These are phyloP conservation scores for Eufriesea mexicana DNA, from an alignment of 1,140 invertebrate species.

Conservation along the genomic window DNA sequence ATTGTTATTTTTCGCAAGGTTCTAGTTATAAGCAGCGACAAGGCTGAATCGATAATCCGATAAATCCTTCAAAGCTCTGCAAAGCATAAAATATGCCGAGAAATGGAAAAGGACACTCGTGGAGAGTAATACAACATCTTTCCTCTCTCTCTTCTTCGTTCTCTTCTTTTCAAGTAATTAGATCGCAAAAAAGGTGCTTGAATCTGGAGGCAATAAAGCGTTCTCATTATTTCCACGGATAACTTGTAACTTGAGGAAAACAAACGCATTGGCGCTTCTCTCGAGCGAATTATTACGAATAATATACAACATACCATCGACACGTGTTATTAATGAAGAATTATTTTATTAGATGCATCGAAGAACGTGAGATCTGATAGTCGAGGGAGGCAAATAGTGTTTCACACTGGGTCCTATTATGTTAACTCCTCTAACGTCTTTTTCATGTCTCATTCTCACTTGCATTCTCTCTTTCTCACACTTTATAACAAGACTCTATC, in stretches of 20 bases:
- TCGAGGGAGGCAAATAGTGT: constrained; percentile 41
- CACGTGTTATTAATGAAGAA: constrained; percentile 46
- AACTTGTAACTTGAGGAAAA: not conserved
- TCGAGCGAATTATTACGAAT: constrained; percentile 37
- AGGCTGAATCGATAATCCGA: constrained; percentile 45
- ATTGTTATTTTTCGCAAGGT: constrained; percentile 8
- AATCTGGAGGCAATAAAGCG: constrained; percentile 25
- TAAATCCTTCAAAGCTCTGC: constrained; percentile 22
- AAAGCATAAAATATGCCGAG: constrained; percentile 7
- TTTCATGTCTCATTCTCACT: constrained; percentile 7
- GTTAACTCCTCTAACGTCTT: not conserved
- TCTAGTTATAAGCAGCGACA: constrained; percentile 3
- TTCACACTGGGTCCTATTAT: constrained; percentile 8
- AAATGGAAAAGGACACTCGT: constrained; percentile 41
- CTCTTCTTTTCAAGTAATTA: not conserved
- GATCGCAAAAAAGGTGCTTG: not conserved
- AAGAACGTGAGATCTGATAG: constrained; percentile 58
- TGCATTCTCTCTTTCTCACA: not conserved
- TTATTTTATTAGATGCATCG: constrained; percentile 53
- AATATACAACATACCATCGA: constrained; percentile 20
- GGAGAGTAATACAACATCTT: not conserved
- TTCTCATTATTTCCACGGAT: constrained; percentile 26
- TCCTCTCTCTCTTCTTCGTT: not conserved
- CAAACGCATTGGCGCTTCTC: constrained; percentile 5
- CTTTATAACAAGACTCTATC: constrained; percentile 17